These are phyloP conservation scores for Trachops cirrhosus DNA, from an alignment of 2,797 vertebrate genomes.

Conservation along the genomic window DNA sequence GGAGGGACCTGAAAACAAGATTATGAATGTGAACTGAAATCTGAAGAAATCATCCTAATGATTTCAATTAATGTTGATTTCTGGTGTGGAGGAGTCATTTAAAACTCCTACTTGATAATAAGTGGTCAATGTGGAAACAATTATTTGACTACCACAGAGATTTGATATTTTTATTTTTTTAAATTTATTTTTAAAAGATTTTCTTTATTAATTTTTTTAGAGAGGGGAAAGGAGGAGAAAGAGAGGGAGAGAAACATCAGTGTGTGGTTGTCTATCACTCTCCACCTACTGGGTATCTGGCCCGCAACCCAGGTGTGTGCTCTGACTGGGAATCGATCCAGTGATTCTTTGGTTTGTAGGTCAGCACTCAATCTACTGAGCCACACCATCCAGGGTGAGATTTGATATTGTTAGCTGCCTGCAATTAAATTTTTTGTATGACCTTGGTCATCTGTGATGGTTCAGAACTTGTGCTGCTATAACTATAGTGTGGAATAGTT, in stretches of 20 bases:
- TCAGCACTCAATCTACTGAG: no score
- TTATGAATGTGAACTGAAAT: background rate
- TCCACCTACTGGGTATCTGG: no score
- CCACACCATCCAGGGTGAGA: background rate
- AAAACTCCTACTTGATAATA: background rate
- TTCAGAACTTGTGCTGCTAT: background rate
- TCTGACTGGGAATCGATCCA: no score
- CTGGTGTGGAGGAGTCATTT: background rate
- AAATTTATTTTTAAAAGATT: no score
- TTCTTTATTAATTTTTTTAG: no score
- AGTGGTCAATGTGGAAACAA: background rate
- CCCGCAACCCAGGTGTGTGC: no score
- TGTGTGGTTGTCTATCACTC: no score
- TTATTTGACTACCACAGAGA: background rate
- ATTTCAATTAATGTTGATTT: background rate
- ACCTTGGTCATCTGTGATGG: background rate
- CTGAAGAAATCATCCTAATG: background rate
- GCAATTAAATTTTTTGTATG: background rate
- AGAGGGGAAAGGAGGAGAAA: no score
- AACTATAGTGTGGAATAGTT: background rate
- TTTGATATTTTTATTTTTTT: background rate
- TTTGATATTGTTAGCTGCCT: background rate
- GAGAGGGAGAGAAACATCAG: no score
- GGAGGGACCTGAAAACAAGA: background rate
- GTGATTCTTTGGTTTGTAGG: no score